Evolutionary conservation across 2,797 vertebrate species (phyloP), one percentile per base, ranked within the genome.

Genomic region (Danio kyathit): DNA sequence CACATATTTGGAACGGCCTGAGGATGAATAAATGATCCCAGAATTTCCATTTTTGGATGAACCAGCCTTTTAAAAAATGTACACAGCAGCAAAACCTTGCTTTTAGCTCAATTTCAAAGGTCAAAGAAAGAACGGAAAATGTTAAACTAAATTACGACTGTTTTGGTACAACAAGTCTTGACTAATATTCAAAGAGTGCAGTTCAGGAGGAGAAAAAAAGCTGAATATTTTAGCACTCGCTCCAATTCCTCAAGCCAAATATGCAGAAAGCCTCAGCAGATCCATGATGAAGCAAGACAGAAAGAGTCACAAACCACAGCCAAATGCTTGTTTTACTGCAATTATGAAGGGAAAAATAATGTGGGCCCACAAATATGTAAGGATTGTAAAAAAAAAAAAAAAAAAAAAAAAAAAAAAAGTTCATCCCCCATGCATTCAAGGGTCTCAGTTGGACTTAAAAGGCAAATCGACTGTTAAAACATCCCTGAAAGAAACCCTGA

Each of bases 51-150:
- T 38, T 13, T 38, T 60, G 2, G 21, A 60, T 11, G 0, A 44
- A 64, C 12, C 7, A 48, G 7, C 13, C 38, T 64, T 60, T 79
- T n/a, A 59, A 40, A 40, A 75, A n/a, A 29, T 29, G 29, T 29
- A 9, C 8, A 65, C 10, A 82, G 46, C 89, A 85, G 5, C 83
- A 86, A 87, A 73, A 71, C 61, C 85, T 67, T 82, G 60, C 79
- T 29, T 29, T 29, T 29, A 87, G 76, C 66, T 66, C 57, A 44
- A 80, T 76, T 78, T 73, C 51, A 69, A 51, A 14, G 13, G 7
- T 70, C 8, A 40, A n/a, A 57, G 40, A 44, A 54, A 57, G 41
- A n/a, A 46, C 17, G n/a, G 9, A 65, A 65, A 46, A 65, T 19
- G n/a, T 13, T 43, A 13, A 65, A 19, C 41, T 44, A 19, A 44